These are phyloP conservation scores for Gambusia affinis DNA, from an alignment of 2,113 vertebrate genomes.

Conservation along the genomic window DNA sequence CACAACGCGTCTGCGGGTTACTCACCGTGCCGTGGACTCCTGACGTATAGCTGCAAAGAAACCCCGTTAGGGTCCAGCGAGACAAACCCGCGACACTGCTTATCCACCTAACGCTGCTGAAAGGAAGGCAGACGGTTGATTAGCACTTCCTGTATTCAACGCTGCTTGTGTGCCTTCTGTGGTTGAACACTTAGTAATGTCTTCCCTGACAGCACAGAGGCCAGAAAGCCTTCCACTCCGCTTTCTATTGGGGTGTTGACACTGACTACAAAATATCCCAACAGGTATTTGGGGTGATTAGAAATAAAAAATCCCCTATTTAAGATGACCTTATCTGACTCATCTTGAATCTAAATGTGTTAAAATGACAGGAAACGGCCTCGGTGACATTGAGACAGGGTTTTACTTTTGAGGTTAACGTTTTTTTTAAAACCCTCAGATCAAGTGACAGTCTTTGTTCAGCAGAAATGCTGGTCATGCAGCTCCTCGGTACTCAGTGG, in stretches of 20 bases:
- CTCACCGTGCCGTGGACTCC: constrained; percentile 22
- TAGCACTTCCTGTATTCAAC: constrained; percentile 62
- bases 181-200: constrained; percentile 7
- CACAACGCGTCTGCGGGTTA: background rate
- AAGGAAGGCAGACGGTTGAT: constrained; percentile 30
- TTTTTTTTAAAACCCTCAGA: too few relatives aligned
- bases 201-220: background rate
- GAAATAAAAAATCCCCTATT: too few relatives aligned
- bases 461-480: background rate
- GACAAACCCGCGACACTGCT: background rate
- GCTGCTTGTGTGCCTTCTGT: constrained; percentile 10
- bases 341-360: too few relatives aligned
- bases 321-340: too few relatives aligned
- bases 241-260: too few relatives aligned
- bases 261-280: too few relatives aligned
- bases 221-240: background rate
- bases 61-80: background rate
- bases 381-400: too few relatives aligned
- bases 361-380: too few relatives aligned
- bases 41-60: background rate
- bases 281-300: too few relatives aligned
- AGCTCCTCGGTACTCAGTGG: background rate
- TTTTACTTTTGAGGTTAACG: too few relatives aligned
- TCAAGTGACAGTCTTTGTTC: too few relatives aligned
- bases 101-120: background rate